A percentile compares a stretch with the other conserved stretches of the same genome.
Conservation (phyloP, 2,113 vertebrate genomes). For the Sebastes schlegelii region DNA sequence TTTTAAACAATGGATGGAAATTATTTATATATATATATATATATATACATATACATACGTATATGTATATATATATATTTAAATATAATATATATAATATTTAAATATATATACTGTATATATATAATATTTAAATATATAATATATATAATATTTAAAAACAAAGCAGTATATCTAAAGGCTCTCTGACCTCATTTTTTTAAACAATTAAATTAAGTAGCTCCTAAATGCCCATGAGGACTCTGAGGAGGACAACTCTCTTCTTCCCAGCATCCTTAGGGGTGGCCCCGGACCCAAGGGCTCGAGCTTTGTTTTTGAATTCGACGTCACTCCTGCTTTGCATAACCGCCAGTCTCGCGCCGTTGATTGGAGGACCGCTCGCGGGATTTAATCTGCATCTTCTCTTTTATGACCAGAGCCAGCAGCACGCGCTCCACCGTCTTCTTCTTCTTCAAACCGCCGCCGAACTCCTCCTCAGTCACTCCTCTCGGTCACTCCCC, state of each 20-base stretch:
- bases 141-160: neutral
- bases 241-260: too few relatives aligned
- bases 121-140: too few relatives aligned
- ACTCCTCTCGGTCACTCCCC: slow-evolving; percentile 17
- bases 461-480: slow-evolving; percentile 32
- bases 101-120: too few relatives aligned
- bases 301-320: slow-evolving; percentile 27
- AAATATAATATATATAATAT: too few relatives aligned
- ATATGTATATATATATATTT: too few relatives aligned
- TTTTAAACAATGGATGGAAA: too few relatives aligned
- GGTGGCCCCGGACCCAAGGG: slow-evolving; percentile 1
- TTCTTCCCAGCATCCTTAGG: neutral
- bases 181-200: neutral
- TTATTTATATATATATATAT: too few relatives aligned
- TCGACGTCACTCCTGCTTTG: slow-evolving; percentile 69
- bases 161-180: neutral
- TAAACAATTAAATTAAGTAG: neutral
- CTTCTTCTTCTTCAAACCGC: slow-evolving; percentile 43
- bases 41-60: too few relatives aligned
- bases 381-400: slow-evolving; percentile 54
- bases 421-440: slow-evolving; percentile 22
- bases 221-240: neutral
- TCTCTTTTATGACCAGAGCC: slow-evolving; percentile 4
- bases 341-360: slow-evolving; percentile 59
- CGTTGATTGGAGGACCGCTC: slow-evolving; percentile 75